Conservation (phyloP, 2,888 invertebrate species). For the Perizoma affinitatum region DNA sequence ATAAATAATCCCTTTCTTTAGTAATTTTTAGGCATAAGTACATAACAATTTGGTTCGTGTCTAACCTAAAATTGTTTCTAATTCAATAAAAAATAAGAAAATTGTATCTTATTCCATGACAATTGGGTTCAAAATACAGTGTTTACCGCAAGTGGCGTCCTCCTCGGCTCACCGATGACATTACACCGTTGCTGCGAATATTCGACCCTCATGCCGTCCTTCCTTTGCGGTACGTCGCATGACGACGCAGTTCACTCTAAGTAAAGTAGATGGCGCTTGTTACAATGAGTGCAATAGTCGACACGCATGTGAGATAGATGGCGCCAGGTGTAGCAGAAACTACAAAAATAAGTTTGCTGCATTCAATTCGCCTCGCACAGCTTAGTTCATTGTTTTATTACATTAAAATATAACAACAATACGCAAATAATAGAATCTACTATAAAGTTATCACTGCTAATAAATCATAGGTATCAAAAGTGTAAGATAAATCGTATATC, state of each 20-base stretch:
- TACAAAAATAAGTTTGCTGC: constrained; percentile 16
- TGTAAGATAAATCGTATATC: too few relatives aligned
- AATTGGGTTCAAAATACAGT: constrained; percentile 80
- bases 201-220: constrained; percentile 89
- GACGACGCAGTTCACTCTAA: constrained; percentile 55
- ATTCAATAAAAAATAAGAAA: constrained; percentile 13
- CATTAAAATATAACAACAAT: constrained; percentile 28
- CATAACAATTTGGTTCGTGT: constrained; percentile 49
- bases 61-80: constrained; percentile 48
- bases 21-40: constrained; percentile 38
- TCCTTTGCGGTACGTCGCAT: constrained; percentile 80
- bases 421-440: constrained; percentile 2
- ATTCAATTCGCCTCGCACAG: constrained; percentile 27
- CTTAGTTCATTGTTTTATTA: constrained; percentile 30
- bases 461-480: constrained; percentile 10
- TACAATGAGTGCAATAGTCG: constrained; percentile 61
- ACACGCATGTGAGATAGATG: constrained; percentile 63
- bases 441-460: constrained; percentile 14
- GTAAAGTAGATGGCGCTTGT: constrained; percentile 74
- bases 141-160: constrained; percentile 93
- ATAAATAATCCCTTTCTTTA: constrained; percentile 38
- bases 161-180: constrained; percentile 91
- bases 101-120: constrained; percentile 53
- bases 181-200: constrained; percentile 90
- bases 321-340: constrained; percentile 52